Percentiles rank a stretch among this genome's conserved stretches.
phyloP scores from a whole-genome alignment of 2,888 invertebrate species.

The Poecilus cupreus region DNA sequence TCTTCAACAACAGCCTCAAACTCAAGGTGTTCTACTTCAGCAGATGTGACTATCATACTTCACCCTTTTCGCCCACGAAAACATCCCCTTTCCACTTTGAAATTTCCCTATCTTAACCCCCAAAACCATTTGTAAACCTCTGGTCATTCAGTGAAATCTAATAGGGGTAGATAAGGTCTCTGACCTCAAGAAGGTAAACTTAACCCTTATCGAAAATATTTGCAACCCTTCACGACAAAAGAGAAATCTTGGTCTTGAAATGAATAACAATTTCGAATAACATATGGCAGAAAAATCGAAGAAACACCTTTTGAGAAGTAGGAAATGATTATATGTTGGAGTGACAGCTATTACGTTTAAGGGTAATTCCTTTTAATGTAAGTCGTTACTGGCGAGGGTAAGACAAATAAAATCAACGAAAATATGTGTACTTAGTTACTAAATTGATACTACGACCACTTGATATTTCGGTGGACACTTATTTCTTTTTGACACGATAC shows the following conservation, averaged over 20 bases:
- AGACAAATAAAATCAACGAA: conserved; percentile 40
- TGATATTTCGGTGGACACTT: conserved; percentile 1
- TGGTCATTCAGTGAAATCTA: not conserved
- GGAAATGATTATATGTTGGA: not conserved
- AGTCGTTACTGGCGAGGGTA: conserved; percentile 6
- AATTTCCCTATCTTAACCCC: not conserved
- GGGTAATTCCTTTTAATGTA: conserved; percentile 38
- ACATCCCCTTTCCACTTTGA: not conserved
- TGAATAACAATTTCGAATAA: not conserved
- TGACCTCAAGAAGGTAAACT: conserved; percentile 41
- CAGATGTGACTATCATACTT: conserved; percentile 5
- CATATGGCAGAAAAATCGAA: not conserved
- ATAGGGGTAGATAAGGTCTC: conserved; percentile 8
- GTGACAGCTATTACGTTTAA: not conserved
- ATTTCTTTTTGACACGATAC: not conserved
- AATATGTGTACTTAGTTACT: conserved; percentile 17
- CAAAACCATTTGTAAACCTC: not conserved
- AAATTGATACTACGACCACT: conserved; percentile 22
- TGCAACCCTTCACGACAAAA: conserved; percentile 3
- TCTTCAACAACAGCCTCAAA: conserved; percentile 12
- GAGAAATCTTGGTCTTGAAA: not conserved
- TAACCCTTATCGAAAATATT: conserved; percentile 40
- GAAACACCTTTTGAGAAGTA: too few species aligned
- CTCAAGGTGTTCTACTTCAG: conserved; percentile 41
- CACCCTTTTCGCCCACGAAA: conserved; percentile 41